Conservation (phyloP, 2,888 invertebrate species). For the Oscheius sp. region DNA sequence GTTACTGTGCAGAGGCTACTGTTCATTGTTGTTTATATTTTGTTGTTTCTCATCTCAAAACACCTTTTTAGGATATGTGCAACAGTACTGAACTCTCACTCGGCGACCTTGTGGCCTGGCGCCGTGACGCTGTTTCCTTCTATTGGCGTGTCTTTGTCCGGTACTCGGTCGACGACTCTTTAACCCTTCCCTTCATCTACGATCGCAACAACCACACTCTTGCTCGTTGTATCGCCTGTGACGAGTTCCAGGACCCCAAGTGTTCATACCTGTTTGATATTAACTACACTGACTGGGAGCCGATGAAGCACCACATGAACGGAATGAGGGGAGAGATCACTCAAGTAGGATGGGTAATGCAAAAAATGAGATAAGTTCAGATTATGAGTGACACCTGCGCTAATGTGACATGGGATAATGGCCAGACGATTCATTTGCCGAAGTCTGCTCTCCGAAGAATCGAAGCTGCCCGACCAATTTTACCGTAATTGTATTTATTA, state of each 20-base stretch:
- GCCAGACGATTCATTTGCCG: conserved; percentile 64
- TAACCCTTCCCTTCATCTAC: conserved; percentile 66
- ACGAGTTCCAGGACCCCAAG: conserved; percentile 68
- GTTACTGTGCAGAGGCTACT: too few relatives aligned
- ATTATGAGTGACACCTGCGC: conserved; percentile 63
- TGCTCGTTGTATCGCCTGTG: conserved; percentile 67
- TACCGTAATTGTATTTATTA: background rate
- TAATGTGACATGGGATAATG: conserved; percentile 66
- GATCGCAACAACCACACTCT: conserved; percentile 55
- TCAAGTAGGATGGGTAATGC: conserved; percentile 45
- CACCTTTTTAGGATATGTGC: conserved; percentile 34
- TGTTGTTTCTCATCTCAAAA: conserved; percentile 28
- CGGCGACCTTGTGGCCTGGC: conserved; percentile 57
- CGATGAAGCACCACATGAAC: conserved; percentile 67
- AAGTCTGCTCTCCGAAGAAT: conserved; percentile 48
- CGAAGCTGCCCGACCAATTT: background rate
- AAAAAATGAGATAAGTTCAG: conserved; percentile 42
- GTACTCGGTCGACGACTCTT: conserved; percentile 65
- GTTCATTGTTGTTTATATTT: conserved; percentile 45
- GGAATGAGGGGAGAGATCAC: conserved; percentile 64
- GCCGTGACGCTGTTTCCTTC: conserved; percentile 61
- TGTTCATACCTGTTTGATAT: conserved; percentile 65
- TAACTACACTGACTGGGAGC: conserved; percentile 65
- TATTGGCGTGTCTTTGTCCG: conserved; percentile 67
- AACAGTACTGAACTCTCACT: conserved; percentile 5